These are phyloP conservation scores for Harpalus rubripes DNA, from an alignment of 2,888 invertebrate genomes.

Conservation along the genomic window DNA sequence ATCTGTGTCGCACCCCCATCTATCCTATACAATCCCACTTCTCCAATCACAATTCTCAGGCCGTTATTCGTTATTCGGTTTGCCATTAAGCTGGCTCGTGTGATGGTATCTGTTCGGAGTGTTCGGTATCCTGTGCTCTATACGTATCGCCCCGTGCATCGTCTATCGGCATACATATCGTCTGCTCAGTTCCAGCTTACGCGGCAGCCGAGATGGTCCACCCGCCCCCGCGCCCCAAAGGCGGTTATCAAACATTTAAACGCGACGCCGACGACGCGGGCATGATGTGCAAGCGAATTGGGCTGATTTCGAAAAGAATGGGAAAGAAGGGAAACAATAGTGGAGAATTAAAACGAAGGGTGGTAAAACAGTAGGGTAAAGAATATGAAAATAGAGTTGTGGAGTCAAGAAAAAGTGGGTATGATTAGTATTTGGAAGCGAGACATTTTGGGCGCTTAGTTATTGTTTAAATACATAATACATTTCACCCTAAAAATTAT, in stretches of 20 bases:
- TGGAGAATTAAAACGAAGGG: neutral
- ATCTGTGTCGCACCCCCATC: no score
- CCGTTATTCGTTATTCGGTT: neutral
- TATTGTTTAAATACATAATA: no score
- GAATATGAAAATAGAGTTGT: no score
- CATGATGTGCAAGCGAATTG: neutral
- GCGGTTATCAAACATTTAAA: constrained; percentile 3
- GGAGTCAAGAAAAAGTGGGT: no score
- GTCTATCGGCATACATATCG: neutral
- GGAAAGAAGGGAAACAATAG: neutral
- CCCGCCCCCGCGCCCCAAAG: neutral
- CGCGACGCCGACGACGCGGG: neutral
- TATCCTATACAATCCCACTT: neutral
- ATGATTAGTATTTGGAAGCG: no score
- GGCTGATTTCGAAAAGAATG: neutral
- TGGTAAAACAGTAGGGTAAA: no score
- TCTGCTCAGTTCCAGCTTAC: constrained; percentile 4
- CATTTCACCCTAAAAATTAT: no score
- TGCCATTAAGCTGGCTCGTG: neutral
- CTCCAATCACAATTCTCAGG: constrained; percentile 5
- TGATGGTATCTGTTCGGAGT: neutral
- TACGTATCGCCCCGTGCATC: neutral
- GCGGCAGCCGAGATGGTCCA: neutral
- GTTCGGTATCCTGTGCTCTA: neutral
- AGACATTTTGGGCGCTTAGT: no score